Evolutionary conservation across 2,888 invertebrate species (phyloP), one percentile per base, ranked within the genome.

Genomic region (Macrophya annulata): DNA sequence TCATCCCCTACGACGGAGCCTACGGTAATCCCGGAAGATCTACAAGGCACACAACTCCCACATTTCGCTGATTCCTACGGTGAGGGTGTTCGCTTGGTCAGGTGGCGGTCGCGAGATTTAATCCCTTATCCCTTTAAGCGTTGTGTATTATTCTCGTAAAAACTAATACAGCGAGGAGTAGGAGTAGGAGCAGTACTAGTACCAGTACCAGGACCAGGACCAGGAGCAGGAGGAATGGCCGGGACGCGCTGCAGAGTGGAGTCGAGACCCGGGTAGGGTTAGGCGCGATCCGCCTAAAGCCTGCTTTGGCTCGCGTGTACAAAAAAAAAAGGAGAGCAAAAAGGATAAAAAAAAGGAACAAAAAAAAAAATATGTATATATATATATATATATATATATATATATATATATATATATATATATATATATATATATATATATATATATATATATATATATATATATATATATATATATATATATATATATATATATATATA

Each of bases 131-230:
- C 92, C 90, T 93, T 92, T 93, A 93, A 93, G 91, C 92, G 92
- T 92, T 93, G 93, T 93, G 92, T 93, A 93, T 93, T 93, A 93
- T 92, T 91, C 92, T 92, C 93, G 91, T 93, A 93, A 93, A 93
- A 93, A 93, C 92, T 93, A 93, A 93, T 93, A 92, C 91, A 91
- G 90, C 59, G 37, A 77, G 81, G 45, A 79, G 55, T 37, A 76
- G 76, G 25, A 48, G 51, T 55, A 17, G 37, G 81, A 21, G 43
- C 37, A 59, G 31, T 31, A 31, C 31, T 3, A 31, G 31, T 31
- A 31, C 31, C 31, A 31, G 31, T 31, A 31, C 31, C 77, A 17
- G 37, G 81, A 21, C 21, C 37, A 59, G 17, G 31, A 31, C 51
- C 12, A 25, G 37, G 79, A 21, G 40, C n/a, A 59, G 51, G 77